phyloP scores from a whole-genome alignment of 2,113 vertebrate genomes.

The Okapia johnstoni region DNA sequence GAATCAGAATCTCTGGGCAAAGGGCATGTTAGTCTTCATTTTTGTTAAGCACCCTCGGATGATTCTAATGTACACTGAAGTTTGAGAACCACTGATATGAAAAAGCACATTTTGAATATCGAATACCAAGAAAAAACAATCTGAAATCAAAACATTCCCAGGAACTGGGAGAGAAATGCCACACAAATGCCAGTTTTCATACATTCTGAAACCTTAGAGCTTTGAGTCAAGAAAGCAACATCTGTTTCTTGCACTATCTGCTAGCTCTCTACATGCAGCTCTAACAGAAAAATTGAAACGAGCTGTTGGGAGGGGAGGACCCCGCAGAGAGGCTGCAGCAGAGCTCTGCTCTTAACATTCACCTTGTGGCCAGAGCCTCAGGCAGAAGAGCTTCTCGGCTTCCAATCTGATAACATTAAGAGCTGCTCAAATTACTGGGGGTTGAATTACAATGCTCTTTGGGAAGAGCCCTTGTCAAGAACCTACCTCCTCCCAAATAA shows the following conservation, averaged over 20 bases:
- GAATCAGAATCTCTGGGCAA: not conserved
- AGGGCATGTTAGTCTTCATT: not conserved
- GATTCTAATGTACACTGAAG: not conserved
- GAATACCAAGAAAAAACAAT: constrained; percentile 31
- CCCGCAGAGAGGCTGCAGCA: not conserved
- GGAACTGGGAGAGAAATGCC: constrained; percentile 5
- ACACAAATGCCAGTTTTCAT: not conserved
- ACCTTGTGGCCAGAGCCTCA: not conserved
- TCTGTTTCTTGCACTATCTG: not conserved
- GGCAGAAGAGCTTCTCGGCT: not conserved
- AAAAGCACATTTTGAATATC: constrained; percentile 1
- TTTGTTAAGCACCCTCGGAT: not conserved
- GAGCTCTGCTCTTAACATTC: not conserved
- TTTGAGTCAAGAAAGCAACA: constrained; percentile 22
- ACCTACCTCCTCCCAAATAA: constrained; percentile 43
- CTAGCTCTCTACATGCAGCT: not conserved
- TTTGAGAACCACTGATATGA: not conserved
- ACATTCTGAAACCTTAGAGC: constrained; percentile 21
- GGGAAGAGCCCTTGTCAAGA: constrained; percentile 55
- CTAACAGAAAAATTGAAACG: not conserved
- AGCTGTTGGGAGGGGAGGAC: not conserved
- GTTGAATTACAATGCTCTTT: constrained; percentile 21
- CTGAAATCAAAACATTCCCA: not conserved
- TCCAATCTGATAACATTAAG: constrained; percentile 26
- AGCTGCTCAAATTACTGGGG: not conserved